Evolutionary conservation across 2,113 vertebrate genomes (phyloP), one percentile per base, ranked within the genome.

Genomic region (Myocastor coypus): DNA sequence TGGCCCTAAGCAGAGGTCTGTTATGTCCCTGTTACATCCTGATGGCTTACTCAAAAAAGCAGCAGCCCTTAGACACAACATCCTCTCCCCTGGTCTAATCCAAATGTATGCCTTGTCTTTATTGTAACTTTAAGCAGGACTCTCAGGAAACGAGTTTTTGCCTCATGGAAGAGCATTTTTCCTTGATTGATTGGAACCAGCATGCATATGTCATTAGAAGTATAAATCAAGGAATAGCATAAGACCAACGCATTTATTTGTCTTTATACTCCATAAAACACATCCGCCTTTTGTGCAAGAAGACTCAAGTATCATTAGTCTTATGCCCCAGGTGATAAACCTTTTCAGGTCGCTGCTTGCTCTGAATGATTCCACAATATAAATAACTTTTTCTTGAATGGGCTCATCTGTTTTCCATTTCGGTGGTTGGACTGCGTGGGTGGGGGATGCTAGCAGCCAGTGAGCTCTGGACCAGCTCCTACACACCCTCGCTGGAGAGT

Each of bases 401-500:
- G 94, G 11, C 59, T 97, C 95, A 96, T 97, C 96, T 97, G 82
- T 98, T 98, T 95, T 3, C 0, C 91, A 96, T 98, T 98, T 97
- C 3, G 14, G 85, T 66, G 17, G 40, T 97, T 61, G 42, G 34
- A 40, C 52, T 13, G 42, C 8, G 16, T n/a, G 0, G 7, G 84
- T 71, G 0, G 3, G 75, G 89, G 92, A 46, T 32, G 93, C 83
- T 64, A 50, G 66, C 86, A 13, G 71, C 73, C 24, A 26, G 9
- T 2, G n/a, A 95, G 20, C 84, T 97, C 42, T 59, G 96, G 5
- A 78, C 55, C 91, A 69, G 46, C 20, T 83, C 82, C 57, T 8
- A 3, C 28, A 7, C 3, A 7, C 3, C 0, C 37, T 90, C 96
- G 26, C 78, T 78, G 86, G 11, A 28, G 94, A n/a, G 55, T 32